phyloP scores from a whole-genome alignment of 2,113 vertebrate genomes.

The Ia io region DNA sequence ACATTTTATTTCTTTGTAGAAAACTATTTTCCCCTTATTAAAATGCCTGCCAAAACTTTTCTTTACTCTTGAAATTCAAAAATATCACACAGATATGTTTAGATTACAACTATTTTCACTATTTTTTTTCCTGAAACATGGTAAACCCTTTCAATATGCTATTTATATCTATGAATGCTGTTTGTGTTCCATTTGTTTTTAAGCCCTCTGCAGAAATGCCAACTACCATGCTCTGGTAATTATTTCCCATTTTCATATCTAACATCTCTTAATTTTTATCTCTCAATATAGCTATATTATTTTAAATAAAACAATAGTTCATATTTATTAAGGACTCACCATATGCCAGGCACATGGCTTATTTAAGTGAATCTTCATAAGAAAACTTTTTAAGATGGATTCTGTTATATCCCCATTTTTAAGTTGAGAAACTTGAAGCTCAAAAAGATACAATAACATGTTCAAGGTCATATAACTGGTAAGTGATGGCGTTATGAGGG shows the following conservation, averaged over 20 bases:
- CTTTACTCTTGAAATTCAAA: slow-evolving; percentile 50
- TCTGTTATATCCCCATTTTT: background rate
- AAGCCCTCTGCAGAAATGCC: background rate
- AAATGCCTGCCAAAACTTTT: slow-evolving; percentile 30
- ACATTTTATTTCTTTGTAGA: background rate
- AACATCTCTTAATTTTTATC: background rate
- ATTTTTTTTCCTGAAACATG: slow-evolving; percentile 8
- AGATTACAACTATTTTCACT: background rate
- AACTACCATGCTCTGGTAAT: background rate
- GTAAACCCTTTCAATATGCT: background rate
- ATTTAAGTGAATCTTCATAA: background rate
- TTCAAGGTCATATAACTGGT: background rate
- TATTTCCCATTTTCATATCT: background rate
- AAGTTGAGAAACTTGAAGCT: background rate
- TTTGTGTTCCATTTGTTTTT: background rate
- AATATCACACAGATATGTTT: background rate
- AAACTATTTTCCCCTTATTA: background rate
- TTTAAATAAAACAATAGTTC: slow-evolving; percentile 37
- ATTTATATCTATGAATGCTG: background rate
- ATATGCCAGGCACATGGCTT: background rate
- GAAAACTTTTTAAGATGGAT: background rate
- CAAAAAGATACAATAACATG: background rate
- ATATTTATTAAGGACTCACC: background rate
- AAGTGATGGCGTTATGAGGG: background rate
- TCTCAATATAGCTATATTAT: background rate